Evolutionary conservation across 2,888 invertebrate genomes (phyloP).

Genomic region (Zeuzera pyrina): DNA sequence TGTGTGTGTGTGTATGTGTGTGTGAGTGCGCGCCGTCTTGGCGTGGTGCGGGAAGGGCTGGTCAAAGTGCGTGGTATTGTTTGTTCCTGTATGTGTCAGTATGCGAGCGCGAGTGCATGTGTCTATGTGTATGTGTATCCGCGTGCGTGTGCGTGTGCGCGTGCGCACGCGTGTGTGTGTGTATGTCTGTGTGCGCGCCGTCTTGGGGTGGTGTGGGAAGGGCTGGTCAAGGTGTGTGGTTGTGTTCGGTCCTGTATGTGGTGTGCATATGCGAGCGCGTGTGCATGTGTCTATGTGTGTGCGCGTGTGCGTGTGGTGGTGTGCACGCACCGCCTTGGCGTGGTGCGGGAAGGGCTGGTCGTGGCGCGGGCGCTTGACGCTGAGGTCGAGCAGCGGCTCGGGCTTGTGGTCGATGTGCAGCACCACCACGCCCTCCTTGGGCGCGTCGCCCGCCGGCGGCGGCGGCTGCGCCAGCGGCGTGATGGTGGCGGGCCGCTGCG

Average conservation of each 20-base stretch:
- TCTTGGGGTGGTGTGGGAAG: conserved; percentile 36
- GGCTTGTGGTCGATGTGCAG: conserved; percentile 67
- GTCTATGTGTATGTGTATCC: too few relatives aligned
- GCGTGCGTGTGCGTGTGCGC: neutral
- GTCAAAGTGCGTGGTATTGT: conserved; percentile 76
- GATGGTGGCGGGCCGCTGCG: conserved; percentile 78
- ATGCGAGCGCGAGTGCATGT: too few relatives aligned
- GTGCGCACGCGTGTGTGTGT: too few relatives aligned
- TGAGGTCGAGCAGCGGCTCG: conserved; percentile 80
- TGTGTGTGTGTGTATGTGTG: too few relatives aligned
- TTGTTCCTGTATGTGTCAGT: too few relatives aligned
- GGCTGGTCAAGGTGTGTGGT: conserved; percentile 70
- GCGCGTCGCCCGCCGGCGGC: conserved; percentile 54
- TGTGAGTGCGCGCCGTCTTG: conserved; percentile 40
- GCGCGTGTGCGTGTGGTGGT: too few relatives aligned
- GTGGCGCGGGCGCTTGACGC: conserved; percentile 80
- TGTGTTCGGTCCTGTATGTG: too few relatives aligned
- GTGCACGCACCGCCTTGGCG: conserved; percentile 38
- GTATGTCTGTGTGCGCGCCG: too few relatives aligned
- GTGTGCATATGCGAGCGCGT: neutral
- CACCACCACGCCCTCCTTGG: conserved; percentile 78
- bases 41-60: conserved; percentile 31
- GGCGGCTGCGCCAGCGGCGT: conserved; percentile 64
- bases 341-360: conserved; percentile 35
- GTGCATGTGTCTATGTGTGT: too few relatives aligned